A percentile compares a stretch with the other conserved stretches of the same genome.
These are phyloP conservation scores for Urechis unicinctus DNA, from an alignment of 2,888 invertebrate species.

Conservation along the genomic window DNA sequence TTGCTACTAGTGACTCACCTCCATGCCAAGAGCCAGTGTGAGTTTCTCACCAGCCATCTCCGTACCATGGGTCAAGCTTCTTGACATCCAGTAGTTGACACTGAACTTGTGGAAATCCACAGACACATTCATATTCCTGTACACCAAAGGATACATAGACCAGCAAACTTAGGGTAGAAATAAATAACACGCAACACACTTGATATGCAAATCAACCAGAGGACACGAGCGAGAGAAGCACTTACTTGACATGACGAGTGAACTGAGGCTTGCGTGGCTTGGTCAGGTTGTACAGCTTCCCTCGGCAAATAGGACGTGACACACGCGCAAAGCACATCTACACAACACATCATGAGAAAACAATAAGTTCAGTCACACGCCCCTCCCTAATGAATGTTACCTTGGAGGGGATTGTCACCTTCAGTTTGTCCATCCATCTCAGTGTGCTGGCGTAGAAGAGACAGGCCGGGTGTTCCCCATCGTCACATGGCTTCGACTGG, in stretches of 20 bases:
- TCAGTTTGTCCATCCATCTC: conserved; percentile 91
- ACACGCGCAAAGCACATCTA: conserved; percentile 68
- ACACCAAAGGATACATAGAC: too few species aligned
- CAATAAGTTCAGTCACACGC: neutral
- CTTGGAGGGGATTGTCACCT: conserved; percentile 57
- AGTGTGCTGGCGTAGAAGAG: conserved; percentile 88
- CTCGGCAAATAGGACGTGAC: conserved; percentile 88
- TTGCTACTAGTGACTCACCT: neutral
- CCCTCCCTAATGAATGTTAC: too few species aligned
- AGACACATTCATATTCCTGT: conserved; percentile 76
- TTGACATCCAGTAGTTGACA: conserved; percentile 95
- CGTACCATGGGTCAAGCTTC: conserved; percentile 80
- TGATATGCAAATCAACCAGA: neutral
- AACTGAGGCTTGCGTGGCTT: conserved; percentile 82
- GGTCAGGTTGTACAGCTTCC: conserved; percentile 77
- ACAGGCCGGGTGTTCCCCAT: conserved; percentile 55
- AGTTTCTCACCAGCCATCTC: conserved; percentile 40
- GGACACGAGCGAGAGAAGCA: too few species aligned
- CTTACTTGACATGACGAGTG: conserved; percentile 65
- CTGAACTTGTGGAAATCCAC: conserved; percentile 74
- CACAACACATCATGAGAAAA: conserved; percentile 12
- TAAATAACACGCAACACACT: neutral
- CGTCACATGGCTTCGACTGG: conserved; percentile 62
- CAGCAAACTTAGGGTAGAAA: neutral
- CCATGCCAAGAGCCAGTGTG: conserved; percentile 25